Evolutionary conservation across 2,797 vertebrate genomes (phyloP).

Genomic region (Thaleichthys pacificus): DNA sequence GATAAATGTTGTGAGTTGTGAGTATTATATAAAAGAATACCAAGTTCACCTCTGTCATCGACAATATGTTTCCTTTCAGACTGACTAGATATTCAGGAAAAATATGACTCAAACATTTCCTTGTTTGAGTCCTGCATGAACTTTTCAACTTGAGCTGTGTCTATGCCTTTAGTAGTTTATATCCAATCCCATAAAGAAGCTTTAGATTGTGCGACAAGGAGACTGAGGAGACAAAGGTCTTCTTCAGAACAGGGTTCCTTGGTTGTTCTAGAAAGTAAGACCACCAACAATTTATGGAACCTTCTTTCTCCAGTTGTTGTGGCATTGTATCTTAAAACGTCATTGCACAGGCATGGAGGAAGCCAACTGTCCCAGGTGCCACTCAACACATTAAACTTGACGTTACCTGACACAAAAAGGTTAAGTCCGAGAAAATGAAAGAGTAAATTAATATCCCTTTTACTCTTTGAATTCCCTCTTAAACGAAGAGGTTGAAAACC

Average conservation of each 20-base stretch:
- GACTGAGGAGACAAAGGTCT: not conserved
- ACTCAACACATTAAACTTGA: too few species aligned
- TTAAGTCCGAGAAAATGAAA: too few species aligned
- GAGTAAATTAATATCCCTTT: too few species aligned
- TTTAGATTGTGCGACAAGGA: not conserved
- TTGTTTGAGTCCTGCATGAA: too few species aligned
- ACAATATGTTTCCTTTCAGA: too few species aligned
- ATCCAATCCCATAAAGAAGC: not conserved
- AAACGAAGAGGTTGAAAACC: too few species aligned
- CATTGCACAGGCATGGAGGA: not conserved
- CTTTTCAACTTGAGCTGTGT: too few species aligned
- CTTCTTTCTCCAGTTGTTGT: not conserved
- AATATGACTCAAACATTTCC: too few species aligned
- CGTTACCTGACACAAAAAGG: too few species aligned
- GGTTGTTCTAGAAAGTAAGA: not conserved
- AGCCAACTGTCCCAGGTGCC: too few species aligned
- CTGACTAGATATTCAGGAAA: too few species aligned
- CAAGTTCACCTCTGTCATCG: not conserved
- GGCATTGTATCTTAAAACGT: not conserved
- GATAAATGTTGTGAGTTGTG: not conserved
- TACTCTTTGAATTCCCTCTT: too few species aligned
- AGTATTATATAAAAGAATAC: not conserved
- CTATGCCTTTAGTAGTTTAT: not conserved
- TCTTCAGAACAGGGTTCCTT: not conserved
- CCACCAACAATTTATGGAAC: not conserved